Percentiles rank a stretch among this genome's conserved stretches.
Conservation (phyloP, 1,140 invertebrate genomes). For the Whitmania pigra region DNA sequence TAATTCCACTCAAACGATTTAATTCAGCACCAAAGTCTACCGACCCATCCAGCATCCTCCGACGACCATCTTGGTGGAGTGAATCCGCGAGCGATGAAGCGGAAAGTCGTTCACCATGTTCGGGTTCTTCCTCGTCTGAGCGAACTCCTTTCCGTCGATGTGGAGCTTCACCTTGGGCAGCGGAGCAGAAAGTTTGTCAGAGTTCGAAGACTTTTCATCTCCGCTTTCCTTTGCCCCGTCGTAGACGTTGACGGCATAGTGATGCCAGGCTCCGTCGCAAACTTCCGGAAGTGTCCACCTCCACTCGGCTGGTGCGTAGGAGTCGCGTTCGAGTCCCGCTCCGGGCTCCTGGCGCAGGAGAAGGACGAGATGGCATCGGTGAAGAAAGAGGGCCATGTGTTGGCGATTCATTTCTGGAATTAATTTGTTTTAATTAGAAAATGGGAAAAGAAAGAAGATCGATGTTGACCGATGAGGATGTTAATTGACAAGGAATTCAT, state of each 20-base stretch:
- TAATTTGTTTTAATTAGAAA: too few relatives aligned
- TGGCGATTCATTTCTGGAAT: slow-evolving; percentile 85
- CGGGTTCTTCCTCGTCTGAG: slow-evolving; percentile 68
- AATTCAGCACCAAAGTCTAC: background rate
- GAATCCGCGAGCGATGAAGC: slow-evolving; percentile 65
- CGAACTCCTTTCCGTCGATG: slow-evolving; percentile 74
- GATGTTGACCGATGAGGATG: too few relatives aligned
- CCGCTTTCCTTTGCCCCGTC: background rate
- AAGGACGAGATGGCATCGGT: slow-evolving; percentile 87
- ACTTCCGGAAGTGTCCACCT: slow-evolving; percentile 54
- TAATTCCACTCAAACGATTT: background rate
- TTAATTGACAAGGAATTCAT: too few relatives aligned
- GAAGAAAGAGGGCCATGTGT: slow-evolving; percentile 88
- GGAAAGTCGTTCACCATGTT: slow-evolving; percentile 99
- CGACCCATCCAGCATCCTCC: slow-evolving; percentile 93
- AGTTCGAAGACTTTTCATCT: slow-evolving; percentile 2
- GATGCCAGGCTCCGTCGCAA: slow-evolving; percentile 97
- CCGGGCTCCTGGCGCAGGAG: slow-evolving; percentile 80
- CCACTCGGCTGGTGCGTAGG: slow-evolving; percentile 95
- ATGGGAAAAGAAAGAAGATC: too few relatives aligned
- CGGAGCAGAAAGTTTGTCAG: background rate
- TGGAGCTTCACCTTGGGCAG: slow-evolving; percentile 54
- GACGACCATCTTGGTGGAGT: slow-evolving; percentile 69
- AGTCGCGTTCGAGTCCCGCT: slow-evolving; percentile 74
- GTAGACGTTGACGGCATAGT: slow-evolving; percentile 78